These are phyloP conservation scores for Sminthurinus signatus DNA, from an alignment of 1,140 invertebrate genomes.

Conservation along the genomic window DNA sequence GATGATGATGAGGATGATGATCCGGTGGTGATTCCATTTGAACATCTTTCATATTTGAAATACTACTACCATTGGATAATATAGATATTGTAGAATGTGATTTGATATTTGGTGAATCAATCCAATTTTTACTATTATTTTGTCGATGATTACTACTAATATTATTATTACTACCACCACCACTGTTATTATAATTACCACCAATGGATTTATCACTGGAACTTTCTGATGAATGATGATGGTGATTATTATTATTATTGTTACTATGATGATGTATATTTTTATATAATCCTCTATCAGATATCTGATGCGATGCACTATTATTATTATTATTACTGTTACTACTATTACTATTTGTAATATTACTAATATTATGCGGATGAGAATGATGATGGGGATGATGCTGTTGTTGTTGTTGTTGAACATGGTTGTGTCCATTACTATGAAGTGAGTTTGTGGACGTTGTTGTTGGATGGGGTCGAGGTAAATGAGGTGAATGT, in stretches of 20 bases:
- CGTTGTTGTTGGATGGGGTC: slow-evolving; percentile 13
- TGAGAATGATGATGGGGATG: slow-evolving; percentile 8
- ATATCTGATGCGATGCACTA: too few species aligned
- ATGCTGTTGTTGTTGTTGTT: slow-evolving; percentile 10
- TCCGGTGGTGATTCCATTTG: neutral
- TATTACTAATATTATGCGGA: neutral
- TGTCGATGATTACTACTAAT: neutral
- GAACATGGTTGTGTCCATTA: slow-evolving; percentile 14
- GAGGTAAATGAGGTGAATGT: slow-evolving; percentile 4
- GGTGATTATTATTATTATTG: slow-evolving; percentile 8
- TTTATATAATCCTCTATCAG: too few species aligned
- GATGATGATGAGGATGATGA: neutral
- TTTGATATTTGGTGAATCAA: neutral
- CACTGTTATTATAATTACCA: neutral
- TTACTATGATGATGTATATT: slow-evolving; percentile 9
- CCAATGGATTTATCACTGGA: neutral
- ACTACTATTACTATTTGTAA: slow-evolving; percentile 10
- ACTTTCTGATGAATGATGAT: neutral
- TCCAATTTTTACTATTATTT: neutral
- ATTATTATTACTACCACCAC: too few species aligned
- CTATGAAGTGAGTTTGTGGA: slow-evolving; percentile 34
- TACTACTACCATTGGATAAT: too few species aligned
- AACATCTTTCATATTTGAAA: too few species aligned
- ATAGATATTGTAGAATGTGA: too few species aligned
- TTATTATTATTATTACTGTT: slow-evolving; percentile 13